These are phyloP conservation scores for Morpho achilles DNA, from an alignment of 2,888 invertebrate genomes.

Conservation along the genomic window DNA sequence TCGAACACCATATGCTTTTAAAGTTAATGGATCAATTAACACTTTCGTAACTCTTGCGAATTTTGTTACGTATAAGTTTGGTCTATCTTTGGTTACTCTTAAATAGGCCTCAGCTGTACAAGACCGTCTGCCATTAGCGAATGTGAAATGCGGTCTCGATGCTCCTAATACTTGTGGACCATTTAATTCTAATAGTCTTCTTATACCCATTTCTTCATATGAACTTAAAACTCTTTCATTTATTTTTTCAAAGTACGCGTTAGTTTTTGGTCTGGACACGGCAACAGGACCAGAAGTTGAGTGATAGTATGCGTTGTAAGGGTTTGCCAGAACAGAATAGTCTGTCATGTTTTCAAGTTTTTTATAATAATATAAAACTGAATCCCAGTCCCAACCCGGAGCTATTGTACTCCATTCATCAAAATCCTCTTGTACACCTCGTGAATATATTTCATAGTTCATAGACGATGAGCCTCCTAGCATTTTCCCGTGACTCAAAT, in stretches of 20 bases:
- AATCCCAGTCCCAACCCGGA: conserved; percentile 40
- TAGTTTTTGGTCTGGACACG: conserved; percentile 36
- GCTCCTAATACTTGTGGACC: conserved; percentile 38
- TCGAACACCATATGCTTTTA: conserved; percentile 48
- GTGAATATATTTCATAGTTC: conserved; percentile 39
- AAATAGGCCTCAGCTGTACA: conserved; percentile 63
- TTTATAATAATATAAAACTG: conserved; percentile 39
- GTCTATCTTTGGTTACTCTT: conserved; percentile 39
- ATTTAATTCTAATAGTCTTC: conserved; percentile 36
- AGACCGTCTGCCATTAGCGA: conserved; percentile 52
- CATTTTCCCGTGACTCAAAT: conserved; percentile 39
- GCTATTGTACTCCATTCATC: conserved; percentile 37
- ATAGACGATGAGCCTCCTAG: conserved; percentile 40
- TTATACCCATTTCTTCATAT: conserved; percentile 39
- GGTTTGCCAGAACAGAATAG: conserved; percentile 29
- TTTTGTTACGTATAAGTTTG: conserved; percentile 54
- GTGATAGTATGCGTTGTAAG: conserved; percentile 34
- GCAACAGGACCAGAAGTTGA: conserved; percentile 38
- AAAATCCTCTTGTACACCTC: conserved; percentile 41
- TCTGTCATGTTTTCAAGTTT: conserved; percentile 43
- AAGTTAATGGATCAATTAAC: conserved; percentile 43
- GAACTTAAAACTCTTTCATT: conserved; percentile 34
- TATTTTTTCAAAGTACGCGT: conserved; percentile 31
- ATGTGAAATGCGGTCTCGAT: conserved; percentile 38
- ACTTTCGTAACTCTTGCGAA: conserved; percentile 49